Evolutionary conservation across 2,797 vertebrate species (phyloP).

Genomic region (Neopelma chrysocephalum): DNA sequence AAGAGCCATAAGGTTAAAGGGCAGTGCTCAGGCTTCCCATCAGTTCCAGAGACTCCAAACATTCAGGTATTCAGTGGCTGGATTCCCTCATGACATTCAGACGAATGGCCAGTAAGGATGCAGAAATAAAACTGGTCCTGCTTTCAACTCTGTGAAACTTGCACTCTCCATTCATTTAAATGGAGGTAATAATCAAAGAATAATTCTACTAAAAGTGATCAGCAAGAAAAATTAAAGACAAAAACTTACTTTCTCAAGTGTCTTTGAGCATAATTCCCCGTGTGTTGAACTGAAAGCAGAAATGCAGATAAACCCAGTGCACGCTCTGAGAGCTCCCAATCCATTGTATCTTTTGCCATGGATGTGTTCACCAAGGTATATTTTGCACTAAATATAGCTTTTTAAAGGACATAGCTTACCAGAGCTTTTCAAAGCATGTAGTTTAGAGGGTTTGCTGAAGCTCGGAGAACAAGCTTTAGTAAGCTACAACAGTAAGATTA

Average conservation of each 20-base stretch:
- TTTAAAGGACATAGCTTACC: not conserved
- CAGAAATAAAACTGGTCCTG: not conserved
- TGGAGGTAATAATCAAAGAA: not conserved
- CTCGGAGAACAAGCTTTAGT: not conserved
- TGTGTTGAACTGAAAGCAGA: not conserved
- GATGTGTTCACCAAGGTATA: not conserved
- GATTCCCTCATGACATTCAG: slow-evolving; percentile 33
- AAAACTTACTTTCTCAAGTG: not conserved
- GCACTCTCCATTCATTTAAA: not conserved
- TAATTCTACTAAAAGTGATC: not conserved
- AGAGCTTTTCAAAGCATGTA: not conserved
- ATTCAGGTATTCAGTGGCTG: slow-evolving; percentile 6
- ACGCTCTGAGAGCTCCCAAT: not conserved
- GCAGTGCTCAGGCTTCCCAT: slow-evolving; percentile 29
- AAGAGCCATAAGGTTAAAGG: slow-evolving; percentile 62
- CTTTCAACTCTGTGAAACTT: not conserved
- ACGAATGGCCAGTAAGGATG: not conserved
- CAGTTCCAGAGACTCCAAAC: slow-evolving; percentile 5
- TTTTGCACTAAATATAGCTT: not conserved
- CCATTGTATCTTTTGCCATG: not conserved
- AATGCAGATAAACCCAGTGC: not conserved
- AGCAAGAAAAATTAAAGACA: not conserved
- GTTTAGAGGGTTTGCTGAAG: not conserved
- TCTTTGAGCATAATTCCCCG: not conserved
- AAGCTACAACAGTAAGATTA: not conserved